These are phyloP conservation scores for Galeruca laticollis DNA, from an alignment of 2,888 invertebrate genomes.

Conservation along the genomic window DNA sequence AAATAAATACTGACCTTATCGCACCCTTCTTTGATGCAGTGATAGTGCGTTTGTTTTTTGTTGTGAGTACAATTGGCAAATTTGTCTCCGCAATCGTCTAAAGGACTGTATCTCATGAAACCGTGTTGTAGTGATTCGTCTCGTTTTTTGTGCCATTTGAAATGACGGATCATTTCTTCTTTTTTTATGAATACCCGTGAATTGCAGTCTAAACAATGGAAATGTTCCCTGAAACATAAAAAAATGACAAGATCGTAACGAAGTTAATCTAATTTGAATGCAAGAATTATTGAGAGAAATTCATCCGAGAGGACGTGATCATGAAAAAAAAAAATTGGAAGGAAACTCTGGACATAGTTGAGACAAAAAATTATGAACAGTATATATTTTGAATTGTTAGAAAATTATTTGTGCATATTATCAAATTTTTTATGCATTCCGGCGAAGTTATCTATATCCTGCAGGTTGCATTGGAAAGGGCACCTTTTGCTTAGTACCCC, in stretches of 20 bases:
- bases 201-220: conserved; percentile 88
- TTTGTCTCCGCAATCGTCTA: conserved; percentile 92
- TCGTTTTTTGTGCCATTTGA: conserved; percentile 99
- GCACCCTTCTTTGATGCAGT: conserved; percentile 94
- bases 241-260: background rate
- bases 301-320: too few species aligned
- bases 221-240: conserved; percentile 81
- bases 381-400: too few species aligned
- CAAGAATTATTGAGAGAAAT: background rate
- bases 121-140: conserved; percentile 97
- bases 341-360: too few species aligned
- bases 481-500: too few species aligned
- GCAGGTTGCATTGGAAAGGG: too few species aligned
- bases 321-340: too few species aligned
- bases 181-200: conserved; percentile 94
- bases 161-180: conserved; percentile 98
- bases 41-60: conserved; percentile 95
- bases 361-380: too few species aligned
- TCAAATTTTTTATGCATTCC: too few species aligned
- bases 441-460: too few species aligned
- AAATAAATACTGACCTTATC: conserved; percentile 72
- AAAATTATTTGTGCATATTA: too few species aligned
- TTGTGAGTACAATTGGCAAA: conserved; percentile 84
- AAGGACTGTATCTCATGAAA: conserved; percentile 88
- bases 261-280: background rate